Conservation (phyloP, 1,140 invertebrate genomes). For the Sinella curviseta region DNA sequence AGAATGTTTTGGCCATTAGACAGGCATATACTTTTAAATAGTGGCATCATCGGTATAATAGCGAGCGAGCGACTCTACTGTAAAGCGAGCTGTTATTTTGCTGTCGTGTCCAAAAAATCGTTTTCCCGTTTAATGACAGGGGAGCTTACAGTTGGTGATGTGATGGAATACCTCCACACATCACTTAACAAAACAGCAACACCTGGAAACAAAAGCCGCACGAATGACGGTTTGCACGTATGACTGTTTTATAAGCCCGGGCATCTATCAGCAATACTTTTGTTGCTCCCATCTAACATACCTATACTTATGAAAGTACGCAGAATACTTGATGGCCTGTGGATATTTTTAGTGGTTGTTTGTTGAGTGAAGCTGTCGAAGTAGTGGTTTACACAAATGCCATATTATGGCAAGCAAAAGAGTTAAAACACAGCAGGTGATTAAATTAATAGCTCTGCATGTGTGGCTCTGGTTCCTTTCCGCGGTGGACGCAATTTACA, state of each 20-base stretch:
- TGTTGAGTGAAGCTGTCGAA: too few relatives aligned
- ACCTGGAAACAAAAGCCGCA: not conserved
- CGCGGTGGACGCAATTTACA: too few relatives aligned
- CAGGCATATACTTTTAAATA: too few relatives aligned
- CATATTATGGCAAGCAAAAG: not conserved
- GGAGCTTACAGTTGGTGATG: not conserved
- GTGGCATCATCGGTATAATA: not conserved
- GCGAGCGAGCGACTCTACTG: not conserved
- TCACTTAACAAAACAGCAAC: not conserved
- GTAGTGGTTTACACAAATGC: not conserved
- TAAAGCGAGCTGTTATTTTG: not conserved
- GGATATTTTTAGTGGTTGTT: too few relatives aligned
- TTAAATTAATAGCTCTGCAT: constrained; percentile 4
- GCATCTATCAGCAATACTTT: too few relatives aligned
- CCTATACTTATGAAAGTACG: too few relatives aligned
- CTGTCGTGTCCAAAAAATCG: not conserved
- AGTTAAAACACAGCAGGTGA: not conserved
- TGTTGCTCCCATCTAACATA: too few relatives aligned
- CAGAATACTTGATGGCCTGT: not conserved
- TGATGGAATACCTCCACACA: not conserved
- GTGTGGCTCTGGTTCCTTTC: too few relatives aligned
- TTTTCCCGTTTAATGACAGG: not conserved
- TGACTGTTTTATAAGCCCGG: too few relatives aligned
- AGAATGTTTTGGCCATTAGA: too few relatives aligned
- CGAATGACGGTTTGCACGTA: too few relatives aligned